Conservation (phyloP, 2,888 invertebrate genomes). For the Brachypterus glaber region DNA sequence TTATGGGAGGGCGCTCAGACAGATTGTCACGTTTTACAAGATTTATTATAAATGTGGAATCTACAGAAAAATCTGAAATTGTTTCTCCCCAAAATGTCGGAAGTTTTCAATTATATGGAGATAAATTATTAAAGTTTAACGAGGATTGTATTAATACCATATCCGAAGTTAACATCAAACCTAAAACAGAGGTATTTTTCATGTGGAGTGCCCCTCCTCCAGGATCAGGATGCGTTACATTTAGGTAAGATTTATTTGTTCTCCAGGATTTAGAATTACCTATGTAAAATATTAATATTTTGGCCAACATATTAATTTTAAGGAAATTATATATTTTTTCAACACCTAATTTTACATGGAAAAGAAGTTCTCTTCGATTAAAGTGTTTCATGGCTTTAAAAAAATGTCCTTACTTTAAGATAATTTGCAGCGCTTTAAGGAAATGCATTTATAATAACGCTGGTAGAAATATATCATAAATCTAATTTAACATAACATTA, state of each 20-base stretch:
- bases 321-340: too few species aligned
- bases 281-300: too few species aligned
- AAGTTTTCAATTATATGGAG: conserved; percentile 60
- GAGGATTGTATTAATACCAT: conserved; percentile 80
- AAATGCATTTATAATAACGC: too few species aligned
- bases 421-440: too few species aligned
- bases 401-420: too few species aligned
- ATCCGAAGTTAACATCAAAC: conserved; percentile 65
- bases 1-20: conserved; percentile 51
- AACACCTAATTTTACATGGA: too few species aligned
- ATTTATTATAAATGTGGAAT: conserved; percentile 68
- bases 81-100: conserved; percentile 52
- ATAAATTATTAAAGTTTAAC: conserved; percentile 58
- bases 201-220: conserved; percentile 84
- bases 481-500: too few species aligned
- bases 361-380: too few species aligned
- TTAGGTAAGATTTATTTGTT: conserved; percentile 51
- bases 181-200: conserved; percentile 76
- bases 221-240: conserved; percentile 76
- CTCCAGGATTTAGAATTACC: not conserved
- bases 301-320: too few species aligned
- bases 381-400: too few species aligned
- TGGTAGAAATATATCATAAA: too few species aligned
- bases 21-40: conserved; percentile 67
- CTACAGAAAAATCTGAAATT: conserved; percentile 42